Conservation (phyloP, 2,797 vertebrate genomes). For the Geotrypetes seraphini region DNA sequence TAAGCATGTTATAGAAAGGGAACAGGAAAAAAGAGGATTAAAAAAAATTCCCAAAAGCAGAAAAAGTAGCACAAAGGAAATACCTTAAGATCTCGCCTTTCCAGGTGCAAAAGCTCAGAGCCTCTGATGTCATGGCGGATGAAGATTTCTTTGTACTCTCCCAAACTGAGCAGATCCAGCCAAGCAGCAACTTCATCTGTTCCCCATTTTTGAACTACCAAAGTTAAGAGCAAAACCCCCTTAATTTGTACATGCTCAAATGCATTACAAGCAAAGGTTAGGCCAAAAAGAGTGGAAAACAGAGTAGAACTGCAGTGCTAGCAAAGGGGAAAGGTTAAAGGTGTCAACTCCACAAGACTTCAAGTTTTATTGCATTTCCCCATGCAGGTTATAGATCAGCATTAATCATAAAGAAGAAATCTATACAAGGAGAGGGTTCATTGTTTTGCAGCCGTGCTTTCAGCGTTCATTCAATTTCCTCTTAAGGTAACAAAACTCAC, state of each 20-base stretch:
- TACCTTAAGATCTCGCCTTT: constrained; percentile 99
- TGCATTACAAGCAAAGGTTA: constrained; percentile 73
- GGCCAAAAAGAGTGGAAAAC: constrained; percentile 60
- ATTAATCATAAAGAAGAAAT: constrained; percentile 40
- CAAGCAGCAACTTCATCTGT: constrained; percentile 98
- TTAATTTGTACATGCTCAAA: constrained; percentile 76
- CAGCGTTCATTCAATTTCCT: constrained; percentile 28
- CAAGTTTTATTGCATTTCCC: constrained; percentile 30
- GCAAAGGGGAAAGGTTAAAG: constrained; percentile 55
- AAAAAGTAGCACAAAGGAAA: constrained; percentile 63
- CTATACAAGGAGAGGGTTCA: constrained; percentile 26
- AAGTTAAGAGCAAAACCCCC: constrained; percentile 88
- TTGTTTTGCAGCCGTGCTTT: constrained; percentile 42
- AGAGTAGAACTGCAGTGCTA: constrained; percentile 63
- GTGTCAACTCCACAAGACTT: constrained; percentile 29
- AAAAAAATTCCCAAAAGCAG: constrained; percentile 41
- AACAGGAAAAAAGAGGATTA: constrained; percentile 34
- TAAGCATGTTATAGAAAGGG: constrained; percentile 55
- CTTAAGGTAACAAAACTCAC: constrained; percentile 18
- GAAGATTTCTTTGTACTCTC: constrained; percentile 98
- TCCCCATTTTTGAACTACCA: constrained; percentile 98
- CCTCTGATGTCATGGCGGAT: constrained; percentile 96
- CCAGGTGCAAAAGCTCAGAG: constrained; percentile 96
- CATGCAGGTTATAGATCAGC: constrained; percentile 64
- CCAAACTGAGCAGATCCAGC: constrained; percentile 98